phyloP scores from a whole-genome alignment of 2,113 vertebrate genomes.

The Eretmochelys imbricata region DNA sequence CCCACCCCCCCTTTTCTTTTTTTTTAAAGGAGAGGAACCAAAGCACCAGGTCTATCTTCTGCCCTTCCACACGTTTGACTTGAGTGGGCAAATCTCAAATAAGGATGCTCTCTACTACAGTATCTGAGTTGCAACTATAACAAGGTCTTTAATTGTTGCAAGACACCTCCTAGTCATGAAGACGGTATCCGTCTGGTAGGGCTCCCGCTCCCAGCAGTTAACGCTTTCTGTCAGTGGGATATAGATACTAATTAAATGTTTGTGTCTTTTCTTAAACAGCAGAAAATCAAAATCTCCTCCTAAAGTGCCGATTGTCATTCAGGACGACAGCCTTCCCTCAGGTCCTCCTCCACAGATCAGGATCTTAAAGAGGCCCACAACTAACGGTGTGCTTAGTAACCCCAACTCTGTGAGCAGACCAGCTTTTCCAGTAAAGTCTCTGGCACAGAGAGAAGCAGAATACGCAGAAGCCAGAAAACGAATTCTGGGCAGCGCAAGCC shows the following conservation, averaged over 20 bases:
- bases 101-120: background rate
- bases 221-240: accelerated
- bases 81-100: background rate
- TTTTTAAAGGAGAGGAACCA: background rate
- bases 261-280: constrained; percentile 53
- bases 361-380: constrained; percentile 94
- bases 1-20: background rate
- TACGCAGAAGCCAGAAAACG: constrained; percentile 96
- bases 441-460: constrained; percentile 96
- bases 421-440: constrained; percentile 89
- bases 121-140: background rate
- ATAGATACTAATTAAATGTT: accelerated
- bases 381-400: constrained; percentile 89
- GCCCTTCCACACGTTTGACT: background rate
- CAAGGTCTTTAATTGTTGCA: background rate
- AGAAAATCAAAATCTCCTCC: constrained; percentile 90
- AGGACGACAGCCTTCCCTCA: constrained; percentile 90
- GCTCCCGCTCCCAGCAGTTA: accelerated
- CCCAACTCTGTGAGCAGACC: constrained; percentile 85
- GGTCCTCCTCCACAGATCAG: constrained; percentile 94
- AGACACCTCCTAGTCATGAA: background rate
- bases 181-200: background rate
- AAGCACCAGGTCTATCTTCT: background rate
- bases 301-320: constrained; percentile 93
- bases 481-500: constrained; percentile 94